Evolutionary conservation across 2,113 vertebrate species (phyloP), one percentile per base, ranked within the genome.

Genomic region (Xenopus laevis): DNA sequence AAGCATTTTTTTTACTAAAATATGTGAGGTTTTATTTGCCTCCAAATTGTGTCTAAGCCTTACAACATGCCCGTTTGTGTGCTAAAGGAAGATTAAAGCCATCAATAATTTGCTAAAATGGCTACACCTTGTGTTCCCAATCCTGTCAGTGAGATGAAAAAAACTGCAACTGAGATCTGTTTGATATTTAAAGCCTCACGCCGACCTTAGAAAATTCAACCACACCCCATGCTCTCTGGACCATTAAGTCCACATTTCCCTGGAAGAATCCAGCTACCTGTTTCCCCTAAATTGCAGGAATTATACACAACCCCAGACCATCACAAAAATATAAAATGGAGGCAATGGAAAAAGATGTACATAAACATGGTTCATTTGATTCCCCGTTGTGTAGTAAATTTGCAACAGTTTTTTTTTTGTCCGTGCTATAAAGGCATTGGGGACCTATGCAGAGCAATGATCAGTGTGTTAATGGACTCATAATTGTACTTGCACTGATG

Each of bases 191-290:
- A 46, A 63, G 47, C 73, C 67, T 23, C 10, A 21, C 18, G 20
- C 13, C 16, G 18, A 58, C 55, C 55, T 20, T 20, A 69, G 58
- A 69, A 76, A 57, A 69, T 52, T 33, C 73, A 77, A 77, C 74
- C 74, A 77, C 74, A 77, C 74, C 74, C 67, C 67, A 64, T 47
- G 66, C 30, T 77, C 47, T 53, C 59, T 53, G 27, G 65, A 75
- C 73, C 66, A 55, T 66, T 59, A 57, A 69, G 72, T 52, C 62
- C 66, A 66, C 64, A 55, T 53, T 30, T 76, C 47, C 59, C 66
- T 70, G 46, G 58, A 69, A 64, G 47, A 69, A 62, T 47, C 69
- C 65, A 52, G 58, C 27, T n/a, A 16, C 18, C 46, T 55, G 17
- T 5, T 40, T 40, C 33, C 8, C 23, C 6, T 40, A 7, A 50